Conservation (phyloP, 1,140 invertebrate genomes). For the Cotesia chilonis region DNA sequence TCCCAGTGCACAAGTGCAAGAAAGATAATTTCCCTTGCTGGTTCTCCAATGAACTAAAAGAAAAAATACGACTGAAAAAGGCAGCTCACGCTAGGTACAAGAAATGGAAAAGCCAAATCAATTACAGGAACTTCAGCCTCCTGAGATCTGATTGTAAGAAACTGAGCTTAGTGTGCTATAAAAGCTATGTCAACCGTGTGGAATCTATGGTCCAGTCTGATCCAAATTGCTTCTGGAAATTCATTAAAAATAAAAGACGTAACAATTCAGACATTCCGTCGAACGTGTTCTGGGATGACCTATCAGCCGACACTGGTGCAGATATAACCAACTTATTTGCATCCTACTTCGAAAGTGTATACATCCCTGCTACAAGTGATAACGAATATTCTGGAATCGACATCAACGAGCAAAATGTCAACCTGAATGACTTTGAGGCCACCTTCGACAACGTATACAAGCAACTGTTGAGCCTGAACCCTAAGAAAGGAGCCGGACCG, state of each 20-base stretch:
- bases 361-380: not conserved
- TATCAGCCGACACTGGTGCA: not conserved
- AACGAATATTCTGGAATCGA: not conserved
- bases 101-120: no score
- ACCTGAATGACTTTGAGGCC: not conserved
- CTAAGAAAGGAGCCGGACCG: not conserved
- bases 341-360: not conserved
- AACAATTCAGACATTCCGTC: not conserved
- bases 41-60: no score
- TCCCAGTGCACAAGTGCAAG: no score
- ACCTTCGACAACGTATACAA: not conserved
- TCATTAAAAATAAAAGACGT: constrained; percentile 1
- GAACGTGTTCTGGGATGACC: not conserved
- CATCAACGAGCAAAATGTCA: not conserved
- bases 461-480: not conserved
- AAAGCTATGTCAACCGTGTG: no score
- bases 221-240: not conserved
- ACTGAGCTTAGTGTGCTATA: no score
- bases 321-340: not conserved
- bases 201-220: no score
- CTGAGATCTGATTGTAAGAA: no score
- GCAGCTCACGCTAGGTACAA: no score
- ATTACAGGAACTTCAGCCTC: no score
- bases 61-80: no score
- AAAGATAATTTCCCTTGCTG: no score